These are phyloP conservation scores for Amphibalanus amphitrite DNA, from an alignment of 1,140 invertebrate species.

Conservation along the genomic window DNA sequence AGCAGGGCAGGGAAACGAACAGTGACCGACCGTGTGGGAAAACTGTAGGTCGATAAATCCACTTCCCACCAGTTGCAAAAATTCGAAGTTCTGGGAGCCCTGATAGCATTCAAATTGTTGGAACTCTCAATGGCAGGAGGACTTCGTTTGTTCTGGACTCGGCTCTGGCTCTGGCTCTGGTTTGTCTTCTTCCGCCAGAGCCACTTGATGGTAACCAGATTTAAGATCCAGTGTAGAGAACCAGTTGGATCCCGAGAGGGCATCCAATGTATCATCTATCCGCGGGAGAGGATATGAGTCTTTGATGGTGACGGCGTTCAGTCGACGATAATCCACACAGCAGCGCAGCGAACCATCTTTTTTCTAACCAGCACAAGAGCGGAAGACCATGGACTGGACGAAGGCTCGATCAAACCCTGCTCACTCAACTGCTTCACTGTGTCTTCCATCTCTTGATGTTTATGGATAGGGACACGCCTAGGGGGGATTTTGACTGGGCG, in stretches of 20 bases:
- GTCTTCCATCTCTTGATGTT: not conserved
- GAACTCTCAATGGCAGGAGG: not conserved
- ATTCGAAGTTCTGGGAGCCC: no score
- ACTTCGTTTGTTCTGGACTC: not conserved
- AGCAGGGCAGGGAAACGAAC: not conserved
- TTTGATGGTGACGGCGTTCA: constrained; percentile 9
- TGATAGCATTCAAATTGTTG: not conserved
- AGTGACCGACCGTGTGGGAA: not conserved
- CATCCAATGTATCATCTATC: constrained; percentile 15
- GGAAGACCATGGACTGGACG: not conserved
- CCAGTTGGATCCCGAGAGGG: constrained; percentile 6
- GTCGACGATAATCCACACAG: constrained; percentile 5
- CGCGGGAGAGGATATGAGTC: constrained; percentile 13
- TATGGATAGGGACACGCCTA: not conserved
- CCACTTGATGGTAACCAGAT: constrained; percentile 15
- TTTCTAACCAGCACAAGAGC: constrained; percentile 6
- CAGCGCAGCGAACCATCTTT: constrained; percentile 6
- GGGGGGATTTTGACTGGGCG: not conserved
- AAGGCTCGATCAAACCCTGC: not conserved
- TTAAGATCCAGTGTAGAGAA: constrained; percentile 15
- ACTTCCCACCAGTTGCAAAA: not conserved
- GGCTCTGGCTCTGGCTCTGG: constrained; percentile 12
- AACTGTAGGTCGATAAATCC: not conserved
- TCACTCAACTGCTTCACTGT: not conserved
- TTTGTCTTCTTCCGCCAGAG: constrained; percentile 5